phyloP scores from a whole-genome alignment of 2,113 vertebrate species.

The Isurus oxyrinchus region DNA sequence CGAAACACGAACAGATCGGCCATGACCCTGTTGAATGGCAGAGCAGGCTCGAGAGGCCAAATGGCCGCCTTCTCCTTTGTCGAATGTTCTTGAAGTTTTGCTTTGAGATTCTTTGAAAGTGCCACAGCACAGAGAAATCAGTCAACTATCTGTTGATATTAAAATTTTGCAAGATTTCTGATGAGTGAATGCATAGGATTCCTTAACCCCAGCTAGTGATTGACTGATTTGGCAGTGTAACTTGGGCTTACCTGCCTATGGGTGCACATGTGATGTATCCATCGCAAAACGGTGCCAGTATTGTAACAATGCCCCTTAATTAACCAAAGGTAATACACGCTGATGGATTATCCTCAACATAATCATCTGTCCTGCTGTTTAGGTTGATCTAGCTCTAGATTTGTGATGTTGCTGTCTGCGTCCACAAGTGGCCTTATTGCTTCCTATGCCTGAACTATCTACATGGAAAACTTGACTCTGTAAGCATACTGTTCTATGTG shows the following conservation, averaged over 20 bases:
- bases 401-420: no score
- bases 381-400: not conserved
- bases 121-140: not conserved
- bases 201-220: not conserved
- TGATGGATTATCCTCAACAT: not conserved
- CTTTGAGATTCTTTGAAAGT: not conserved
- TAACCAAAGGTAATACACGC: not conserved
- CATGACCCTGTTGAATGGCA: no score
- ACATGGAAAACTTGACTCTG: not conserved
- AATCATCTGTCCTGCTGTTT: not conserved
- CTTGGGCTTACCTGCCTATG: not conserved
- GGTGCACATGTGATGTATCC: not conserved
- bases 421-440: not conserved
- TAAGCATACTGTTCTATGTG: not conserved
- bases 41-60: no score
- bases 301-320: not conserved
- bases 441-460: not conserved
- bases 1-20: no score
- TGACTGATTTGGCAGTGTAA: not conserved
- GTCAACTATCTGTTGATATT: not conserved
- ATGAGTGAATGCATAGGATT: not conserved
- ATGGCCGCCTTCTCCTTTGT: no score
- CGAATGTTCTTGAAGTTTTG: not conserved
- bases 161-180: not conserved
- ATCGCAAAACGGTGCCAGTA: not conserved